These are phyloP conservation scores for Platalea minor DNA, from an alignment of 2,797 vertebrate species.

Conservation along the genomic window DNA sequence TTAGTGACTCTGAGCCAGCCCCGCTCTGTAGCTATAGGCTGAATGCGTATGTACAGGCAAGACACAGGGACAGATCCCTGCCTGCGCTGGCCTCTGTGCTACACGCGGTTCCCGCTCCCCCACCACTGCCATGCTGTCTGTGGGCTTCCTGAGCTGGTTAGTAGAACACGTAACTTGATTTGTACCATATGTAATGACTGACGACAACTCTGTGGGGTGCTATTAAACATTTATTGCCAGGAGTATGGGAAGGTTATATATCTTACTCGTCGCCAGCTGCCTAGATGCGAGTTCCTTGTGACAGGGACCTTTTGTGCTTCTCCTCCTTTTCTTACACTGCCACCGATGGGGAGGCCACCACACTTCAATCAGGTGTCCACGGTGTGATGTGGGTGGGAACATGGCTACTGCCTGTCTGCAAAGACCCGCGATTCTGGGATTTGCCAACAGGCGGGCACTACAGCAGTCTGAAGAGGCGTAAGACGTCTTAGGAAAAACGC, in stretches of 20 bases:
- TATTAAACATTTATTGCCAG: constrained; percentile 55
- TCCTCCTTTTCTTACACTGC: background rate
- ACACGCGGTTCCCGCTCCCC: rapidly evolving
- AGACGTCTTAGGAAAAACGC: background rate
- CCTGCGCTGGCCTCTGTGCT: background rate
- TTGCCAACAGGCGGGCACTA: background rate
- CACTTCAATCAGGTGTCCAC: background rate
- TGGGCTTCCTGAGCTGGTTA: constrained; percentile 38
- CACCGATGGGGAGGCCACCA: rapidly evolving
- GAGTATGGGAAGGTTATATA: constrained; percentile 17
- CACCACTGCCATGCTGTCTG: background rate
- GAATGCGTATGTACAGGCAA: rapidly evolving
- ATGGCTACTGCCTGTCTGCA: rapidly evolving
- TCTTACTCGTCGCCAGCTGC: background rate
- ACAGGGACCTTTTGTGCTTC: background rate
- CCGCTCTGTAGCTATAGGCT: background rate
- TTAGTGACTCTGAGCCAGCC: background rate
- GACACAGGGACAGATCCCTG: background rate
- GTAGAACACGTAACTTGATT: constrained; percentile 47
- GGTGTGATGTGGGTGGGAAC: background rate
- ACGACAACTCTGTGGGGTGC: constrained; percentile 41
- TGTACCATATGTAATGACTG: constrained; percentile 56
- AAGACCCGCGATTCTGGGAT: background rate
- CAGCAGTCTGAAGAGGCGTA: background rate
- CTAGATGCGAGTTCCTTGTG: background rate